A percentile compares a stretch with the other conserved stretches of the same genome.
Evolutionary conservation across 2,113 vertebrate genomes (phyloP).

Genomic region (Microtus montanus): DNA sequence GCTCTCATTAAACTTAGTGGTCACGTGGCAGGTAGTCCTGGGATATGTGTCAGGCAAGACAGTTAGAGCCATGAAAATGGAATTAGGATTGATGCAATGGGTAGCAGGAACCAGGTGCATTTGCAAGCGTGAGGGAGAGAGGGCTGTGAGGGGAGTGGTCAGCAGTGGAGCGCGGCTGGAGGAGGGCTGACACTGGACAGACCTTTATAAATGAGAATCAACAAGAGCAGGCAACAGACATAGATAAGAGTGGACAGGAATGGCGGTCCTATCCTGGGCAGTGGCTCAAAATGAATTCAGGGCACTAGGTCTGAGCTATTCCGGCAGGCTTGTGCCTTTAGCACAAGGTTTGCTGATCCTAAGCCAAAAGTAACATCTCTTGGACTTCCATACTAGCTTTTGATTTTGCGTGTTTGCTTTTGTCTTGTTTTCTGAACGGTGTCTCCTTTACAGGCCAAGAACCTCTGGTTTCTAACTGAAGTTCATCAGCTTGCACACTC

Average conservation of each 20-base stretch:
- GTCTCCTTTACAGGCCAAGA: background rate
- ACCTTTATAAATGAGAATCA: background rate
- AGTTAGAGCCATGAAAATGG: background rate
- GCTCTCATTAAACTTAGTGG: background rate
- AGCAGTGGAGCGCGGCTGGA: background rate
- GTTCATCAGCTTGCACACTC: background rate
- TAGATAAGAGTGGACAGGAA: background rate
- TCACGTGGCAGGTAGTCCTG: background rate
- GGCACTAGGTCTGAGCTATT: background rate
- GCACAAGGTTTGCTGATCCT: background rate
- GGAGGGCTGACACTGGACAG: too few relatives aligned
- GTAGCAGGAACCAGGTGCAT: background rate
- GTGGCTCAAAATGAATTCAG: too few relatives aligned
- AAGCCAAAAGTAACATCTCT: background rate
- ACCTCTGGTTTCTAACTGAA: background rate
- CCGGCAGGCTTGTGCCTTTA: background rate
- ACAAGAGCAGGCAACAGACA: background rate
- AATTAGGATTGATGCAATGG: background rate
- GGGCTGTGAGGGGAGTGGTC: background rate
- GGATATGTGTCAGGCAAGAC: background rate
- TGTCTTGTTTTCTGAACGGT: background rate
- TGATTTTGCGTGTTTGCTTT: background rate
- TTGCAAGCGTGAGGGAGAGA: background rate
- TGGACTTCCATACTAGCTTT: background rate
- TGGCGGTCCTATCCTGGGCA: fast-evolving